Conservation (phyloP, 2,888 invertebrate genomes). For the Fragum sueziense region DNA sequence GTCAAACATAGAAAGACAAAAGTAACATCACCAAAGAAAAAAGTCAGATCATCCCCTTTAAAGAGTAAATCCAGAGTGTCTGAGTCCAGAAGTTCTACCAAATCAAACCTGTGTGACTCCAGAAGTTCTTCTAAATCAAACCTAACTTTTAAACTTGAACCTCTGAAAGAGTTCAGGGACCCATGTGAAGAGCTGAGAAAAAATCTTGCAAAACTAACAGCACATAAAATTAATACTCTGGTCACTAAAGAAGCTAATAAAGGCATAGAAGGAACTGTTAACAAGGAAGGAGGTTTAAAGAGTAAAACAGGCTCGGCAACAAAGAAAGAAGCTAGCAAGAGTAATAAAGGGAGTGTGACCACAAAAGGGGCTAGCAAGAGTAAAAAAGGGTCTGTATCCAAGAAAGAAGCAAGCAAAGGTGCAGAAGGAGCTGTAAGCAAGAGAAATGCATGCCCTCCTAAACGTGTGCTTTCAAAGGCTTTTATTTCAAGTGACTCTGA, state of each 20-base stretch:
- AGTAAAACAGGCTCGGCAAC: no score
- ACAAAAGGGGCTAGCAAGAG: no score
- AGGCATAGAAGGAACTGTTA: neutral
- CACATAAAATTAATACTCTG: conserved; percentile 12
- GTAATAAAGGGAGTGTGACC: no score
- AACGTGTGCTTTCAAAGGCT: neutral
- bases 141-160: conserved; percentile 1
- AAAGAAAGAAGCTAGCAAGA: no score
- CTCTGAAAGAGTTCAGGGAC: conserved; percentile 7
- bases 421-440: neutral
- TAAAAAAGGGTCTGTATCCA: no score
- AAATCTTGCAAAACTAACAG: conserved; percentile 22
- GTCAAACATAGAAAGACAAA: neutral
- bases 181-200: conserved; percentile 27
- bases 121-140: neutral
- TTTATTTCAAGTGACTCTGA: conserved; percentile 1
- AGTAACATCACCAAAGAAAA: conserved; percentile 20
- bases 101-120: no score
- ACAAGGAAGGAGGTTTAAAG: no score
- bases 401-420: neutral
- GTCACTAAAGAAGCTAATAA: neutral
- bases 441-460: no score
- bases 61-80: neutral
- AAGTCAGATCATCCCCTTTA: neutral
- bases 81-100: neutral